Base-by-base conservation (phyloP, 2,113 vertebrate species). In the Lota lota region DNA sequence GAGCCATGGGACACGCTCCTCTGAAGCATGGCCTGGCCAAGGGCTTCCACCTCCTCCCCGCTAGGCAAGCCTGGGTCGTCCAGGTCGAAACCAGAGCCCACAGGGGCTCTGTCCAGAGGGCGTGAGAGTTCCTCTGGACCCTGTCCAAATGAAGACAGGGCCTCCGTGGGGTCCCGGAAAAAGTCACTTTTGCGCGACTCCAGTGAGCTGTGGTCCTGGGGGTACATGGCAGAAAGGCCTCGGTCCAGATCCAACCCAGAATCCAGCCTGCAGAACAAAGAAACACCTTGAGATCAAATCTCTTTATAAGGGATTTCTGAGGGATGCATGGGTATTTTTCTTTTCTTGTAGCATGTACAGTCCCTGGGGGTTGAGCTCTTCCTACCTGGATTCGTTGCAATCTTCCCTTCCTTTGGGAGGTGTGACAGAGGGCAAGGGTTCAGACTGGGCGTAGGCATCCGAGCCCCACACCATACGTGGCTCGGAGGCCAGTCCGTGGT, bases 401-500 rank as follows among this genome's bases (percentile, higher is more conserved):
- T 96, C 96, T 64, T 97, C 95, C 16, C 92, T 68, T 51, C 85
- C 88, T 85, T 96, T 96, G 19, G 93, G 87, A 53, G 96, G 88
- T 50, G 94, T 90, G 59, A 83, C 79, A 72, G 94, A 89, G 2
- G 90, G 92, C 51, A 94, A 88, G 4, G 94, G 88, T 33, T 99
- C 97, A 0, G 93, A 17, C 0, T 93, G 94, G 7, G 94, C 84
- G 71, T 98, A 99, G 0, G 95, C 90, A 1, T 99, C 97, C 8
- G 97, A 94, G 1, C 95, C 95, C 97, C 97, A 99, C 75, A 97
- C 92, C 85, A 96, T 83, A 40, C 94, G 94, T 2, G 95, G 93
- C 70, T 98, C 97, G 51, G 92, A 88, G 0, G 96, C 90, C 62
- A 97, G 75, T 0, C 91, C 64, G 21, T 96, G 96, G 64, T 99